Base-by-base conservation (phyloP, 1,140 invertebrate species). In the Dinoponera quadriceps region DNA sequence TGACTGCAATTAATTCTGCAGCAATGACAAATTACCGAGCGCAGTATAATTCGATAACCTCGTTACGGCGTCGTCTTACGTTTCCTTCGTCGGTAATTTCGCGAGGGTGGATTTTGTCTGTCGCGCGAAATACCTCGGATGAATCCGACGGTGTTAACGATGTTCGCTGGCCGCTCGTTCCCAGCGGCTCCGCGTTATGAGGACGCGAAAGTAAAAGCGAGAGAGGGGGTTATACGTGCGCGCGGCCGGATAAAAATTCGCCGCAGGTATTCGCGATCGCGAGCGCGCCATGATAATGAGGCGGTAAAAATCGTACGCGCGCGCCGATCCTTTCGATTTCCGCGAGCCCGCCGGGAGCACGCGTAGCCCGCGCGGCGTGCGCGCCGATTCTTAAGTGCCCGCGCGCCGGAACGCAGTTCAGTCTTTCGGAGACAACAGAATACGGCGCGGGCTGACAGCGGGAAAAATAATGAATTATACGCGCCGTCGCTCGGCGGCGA, bases 391-490 rank as follows among this genome's bases (percentile, higher is more conserved):
- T 27, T 55, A 27, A 84, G 71, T 38, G 65, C 65, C n/a, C 27
- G 9, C 13, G 51, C 54, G 22, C 20, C 29, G 27, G 72, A 27
- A 25, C n/a, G 75, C 75, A 66, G 62, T 57, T 82, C 60, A 83
- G 63, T 71, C 82, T 69, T 69, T 80, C 66, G 72, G 49, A 84
- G 73, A 86, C 86, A 84, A 80, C 85, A 75, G 86, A 77, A 85
- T 81, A 85, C 86, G 78, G n/a, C 33, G 69, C 59, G 33, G 20
- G 18, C 33, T 62, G 83, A 84, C 77, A 81, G 82, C 51, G 38
- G 75, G 66, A 85, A 88, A 90, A 87, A 86, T 86, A 89, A 91
- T 91, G 90, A 91, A 90, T 91, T 89, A 90, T 90, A n/a, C n/a
- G 80, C 75, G 48, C 48, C 59, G 57, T 66, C 49, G 69, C 20